Base-by-base conservation (phyloP, 1,140 invertebrate species). In the Hycleus phaleratus region DNA sequence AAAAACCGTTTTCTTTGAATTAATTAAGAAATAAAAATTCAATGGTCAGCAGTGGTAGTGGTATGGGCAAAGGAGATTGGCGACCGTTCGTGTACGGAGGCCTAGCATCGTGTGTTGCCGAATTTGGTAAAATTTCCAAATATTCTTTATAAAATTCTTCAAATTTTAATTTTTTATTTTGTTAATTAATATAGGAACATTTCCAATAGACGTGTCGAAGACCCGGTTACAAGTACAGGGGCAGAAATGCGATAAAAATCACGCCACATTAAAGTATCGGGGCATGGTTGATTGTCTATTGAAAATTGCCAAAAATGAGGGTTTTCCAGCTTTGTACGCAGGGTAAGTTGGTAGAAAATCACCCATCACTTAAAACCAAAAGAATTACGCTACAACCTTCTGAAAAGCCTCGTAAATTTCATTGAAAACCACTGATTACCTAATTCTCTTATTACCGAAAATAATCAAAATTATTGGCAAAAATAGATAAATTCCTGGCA, bases 141-240 rank as follows among this genome's bases (percentile, higher is more conserved):
- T 32, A 60, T 12, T 53, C 56, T 46, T 46, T 54, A 8, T 10
- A 26, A 46, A 32, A 46, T 3, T 26, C 4, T 12, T 46, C 12
- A 47, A 42, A 25, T 63, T 59, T 46, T 70, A 18, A 18, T 18
- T 18, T 18, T 18, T 18, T 18, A 18, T 18, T 18, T 18, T 18
- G 18, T 18, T 18, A 18, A 18, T 18, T 18, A 18, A 18, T 18
- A 18, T 18, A 96, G 94, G 93, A 58, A 98, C 95, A n/a, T 98
- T 97, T 80, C 95, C 95, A 11, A 87, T 98, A 63, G 95, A 98
- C 73, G 91, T 93, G 11, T 93, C 94, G 38, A 98, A 98, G 77
- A 97, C 94, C 38, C 81, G 95, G 65, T 81, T 98, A 40, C 95
- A 97, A 82, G 85, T 97, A 67, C 95, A 97, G 77, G 93, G 93